Evolutionary conservation across 2,797 vertebrate species (phyloP).

Genomic region (Chelidonichthys spinosus): DNA sequence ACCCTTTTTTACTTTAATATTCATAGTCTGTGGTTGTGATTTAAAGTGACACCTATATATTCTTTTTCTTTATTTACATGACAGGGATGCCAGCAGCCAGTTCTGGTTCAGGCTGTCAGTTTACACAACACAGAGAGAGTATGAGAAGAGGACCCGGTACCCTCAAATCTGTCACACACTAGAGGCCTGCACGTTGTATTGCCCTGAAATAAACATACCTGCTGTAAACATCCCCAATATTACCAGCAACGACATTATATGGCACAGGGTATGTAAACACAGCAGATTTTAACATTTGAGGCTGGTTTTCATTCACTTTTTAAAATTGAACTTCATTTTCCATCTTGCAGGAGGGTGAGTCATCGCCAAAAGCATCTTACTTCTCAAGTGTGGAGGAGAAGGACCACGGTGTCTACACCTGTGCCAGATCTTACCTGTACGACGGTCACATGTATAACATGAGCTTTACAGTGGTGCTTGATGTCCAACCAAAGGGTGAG

Average conservation of each 20-base stretch:
- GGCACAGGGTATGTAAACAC: slow-evolving; percentile 67
- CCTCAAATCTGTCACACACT: neutral
- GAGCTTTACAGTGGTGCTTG: slow-evolving; percentile 31
- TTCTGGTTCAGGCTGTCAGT: slow-evolving; percentile 55
- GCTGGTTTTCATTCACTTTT: neutral
- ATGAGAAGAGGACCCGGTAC: neutral
- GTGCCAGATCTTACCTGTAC: slow-evolving; percentile 51
- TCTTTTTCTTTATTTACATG: neutral
- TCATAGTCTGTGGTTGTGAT: neutral
- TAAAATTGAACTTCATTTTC: neutral
- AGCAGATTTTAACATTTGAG: neutral
- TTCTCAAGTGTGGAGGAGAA: slow-evolving; percentile 12
- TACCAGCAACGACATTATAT: neutral
- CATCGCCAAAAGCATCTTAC: rapidly evolving
- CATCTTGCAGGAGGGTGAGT: slow-evolving; percentile 23
- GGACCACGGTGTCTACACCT: slow-evolving; percentile 56
- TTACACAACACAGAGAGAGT: slow-evolving; percentile 1
- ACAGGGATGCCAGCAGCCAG: slow-evolving; percentile 36
- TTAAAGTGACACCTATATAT: slow-evolving; percentile 2
- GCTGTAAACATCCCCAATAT: neutral
- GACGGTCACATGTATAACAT: slow-evolving; percentile 46
- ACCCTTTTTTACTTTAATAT: neutral
- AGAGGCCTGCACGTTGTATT: slow-evolving; percentile 25
- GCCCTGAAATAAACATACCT: slow-evolving; percentile 30
- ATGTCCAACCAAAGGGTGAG: slow-evolving; percentile 36